Base-by-base conservation (phyloP, 2,888 invertebrate genomes). In the Nomada lathburiana region DNA sequence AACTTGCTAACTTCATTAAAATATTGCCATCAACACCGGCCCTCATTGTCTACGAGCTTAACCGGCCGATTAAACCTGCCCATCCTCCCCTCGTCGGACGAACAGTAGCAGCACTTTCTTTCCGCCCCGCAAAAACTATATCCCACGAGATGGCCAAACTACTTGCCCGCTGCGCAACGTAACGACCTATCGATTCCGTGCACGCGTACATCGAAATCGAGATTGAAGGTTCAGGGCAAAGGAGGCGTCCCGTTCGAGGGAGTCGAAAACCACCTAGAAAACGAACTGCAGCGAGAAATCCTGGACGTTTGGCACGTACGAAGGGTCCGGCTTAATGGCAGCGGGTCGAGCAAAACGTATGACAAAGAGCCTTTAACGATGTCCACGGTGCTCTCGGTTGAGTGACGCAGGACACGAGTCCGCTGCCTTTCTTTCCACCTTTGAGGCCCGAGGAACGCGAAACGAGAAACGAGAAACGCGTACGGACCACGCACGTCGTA, bases 401-500 rank as follows among this genome's bases (percentile, higher is more conserved):
- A 87, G 72, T 87, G 87, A 87, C 87, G 77, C 73, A 68, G 80
- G 86, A 87, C 88, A 87, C 88, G 84, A 86, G 86, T 79, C 86
- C 65, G 72, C 59, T 52, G 55, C 69, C 55, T 74, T 76, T 80
- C 83, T 74, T 74, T 67, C 65, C 64, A 60, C 67, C 62, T 47
- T 70, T n/a, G 13, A 70, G 23, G 20, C 57, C 36, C 36, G 36
- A 7, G 53, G 59, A 67, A 78, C 62, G 64, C 62, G 69, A 80
- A 70, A 65, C 50, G 47, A 47, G 47, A 47, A 47, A 60, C 53
- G 72, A 76, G 81, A 23, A 73, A 47, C 83, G 76, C 59, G 63
- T 67, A 65, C 53, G 88, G 93, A 93, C 93, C 93, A 93, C 93
- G 88, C 93, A 92, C 93, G 93, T 90, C 88, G 93, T 93, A 93